Evolutionary conservation across 2,888 invertebrate genomes (phyloP).

Genomic region (Unio pictorum): DNA sequence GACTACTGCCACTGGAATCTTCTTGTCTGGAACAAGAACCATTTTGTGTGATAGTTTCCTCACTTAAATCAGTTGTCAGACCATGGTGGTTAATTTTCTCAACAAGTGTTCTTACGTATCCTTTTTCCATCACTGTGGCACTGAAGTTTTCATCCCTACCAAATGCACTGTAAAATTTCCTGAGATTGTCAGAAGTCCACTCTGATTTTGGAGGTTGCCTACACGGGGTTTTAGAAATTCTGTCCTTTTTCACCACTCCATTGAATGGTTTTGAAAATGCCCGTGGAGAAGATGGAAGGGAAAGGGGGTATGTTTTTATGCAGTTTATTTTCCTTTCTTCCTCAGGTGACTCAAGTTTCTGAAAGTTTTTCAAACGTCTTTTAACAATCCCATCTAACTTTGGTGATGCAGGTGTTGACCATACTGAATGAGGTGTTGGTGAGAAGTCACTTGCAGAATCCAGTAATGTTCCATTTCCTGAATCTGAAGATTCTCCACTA

Average conservation of each 20-base stretch:
- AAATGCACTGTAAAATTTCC: constrained; percentile 25
- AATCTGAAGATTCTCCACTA: constrained; percentile 33
- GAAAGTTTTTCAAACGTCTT: constrained; percentile 46
- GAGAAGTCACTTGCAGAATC: constrained; percentile 40
- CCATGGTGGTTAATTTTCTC: constrained; percentile 41
- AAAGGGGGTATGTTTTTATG: constrained; percentile 7
- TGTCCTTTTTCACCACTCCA: constrained; percentile 11
- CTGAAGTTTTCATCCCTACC: constrained; percentile 41
- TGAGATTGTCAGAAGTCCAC: constrained; percentile 11
- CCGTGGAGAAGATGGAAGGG: constrained; percentile 6
- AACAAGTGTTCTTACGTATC: constrained; percentile 57
- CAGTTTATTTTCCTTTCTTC: constrained; percentile 4
- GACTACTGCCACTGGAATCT: neutral
- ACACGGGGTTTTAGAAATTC: no score
- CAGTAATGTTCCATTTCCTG: constrained; percentile 36
- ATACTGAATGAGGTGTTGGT: constrained; percentile 26
- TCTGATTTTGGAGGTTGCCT: no score
- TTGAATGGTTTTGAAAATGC: constrained; percentile 17
- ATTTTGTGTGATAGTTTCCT: neutral
- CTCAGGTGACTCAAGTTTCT: constrained; percentile 32
- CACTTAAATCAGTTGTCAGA: constrained; percentile 1
- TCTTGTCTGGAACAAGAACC: neutral
- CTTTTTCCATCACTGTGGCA: constrained; percentile 38
- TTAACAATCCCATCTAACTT: constrained; percentile 53
- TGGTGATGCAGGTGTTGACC: constrained; percentile 53